Base-by-base conservation (phyloP, 1,140 invertebrate species). In the Formica exsecta region DNA sequence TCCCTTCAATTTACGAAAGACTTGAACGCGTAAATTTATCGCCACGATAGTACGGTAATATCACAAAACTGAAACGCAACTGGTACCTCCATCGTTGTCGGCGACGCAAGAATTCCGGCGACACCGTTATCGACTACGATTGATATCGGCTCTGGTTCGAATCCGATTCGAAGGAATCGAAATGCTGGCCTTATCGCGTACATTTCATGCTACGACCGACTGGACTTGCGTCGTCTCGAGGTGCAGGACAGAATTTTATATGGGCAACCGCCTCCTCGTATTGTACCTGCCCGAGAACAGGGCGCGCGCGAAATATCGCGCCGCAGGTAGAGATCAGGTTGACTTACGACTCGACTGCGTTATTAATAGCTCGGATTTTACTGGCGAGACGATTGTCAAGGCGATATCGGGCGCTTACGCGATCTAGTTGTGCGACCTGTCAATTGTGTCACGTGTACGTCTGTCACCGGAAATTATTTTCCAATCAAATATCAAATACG, bases 131-230 rank as follows among this genome's bases (percentile, higher is more conserved):
- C 89, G 89, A 91, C 84, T 87, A 75, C 79, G 87, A 62, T 70
- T 79, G 77, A 86, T 88, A 89, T 61, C 32, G 36, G 11, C 62
- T 66, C 59, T 74, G 90, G 88, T 90, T 93, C 90, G 91, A 93
- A 92, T 93, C 92, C 90, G 92, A 92, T 88, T 88, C 92, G 84
- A 85, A 64, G 76, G 91, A 91, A 92, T 93, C 90, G 93, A 93
- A 93, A 93, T 93, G 91, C 90, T 61, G 88, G 88, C 90, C 92
- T 93, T 93, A 91, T 80, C 86, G 88, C 87, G 85, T 92, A 89
- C 88, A 87, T 86, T 89, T 85, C 76, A 59, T 84, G 66, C 73
- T 51, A 80, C 41, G 75, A 85, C 81, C 87, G 83, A 73, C 66
- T 59, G 74, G 48, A 54, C 70, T 70, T 62, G 75, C 81, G 54